Evolutionary conservation across 2,113 vertebrate species (phyloP), one percentile per base, ranked within the genome.

Genomic region (Ammodramus savannarum): DNA sequence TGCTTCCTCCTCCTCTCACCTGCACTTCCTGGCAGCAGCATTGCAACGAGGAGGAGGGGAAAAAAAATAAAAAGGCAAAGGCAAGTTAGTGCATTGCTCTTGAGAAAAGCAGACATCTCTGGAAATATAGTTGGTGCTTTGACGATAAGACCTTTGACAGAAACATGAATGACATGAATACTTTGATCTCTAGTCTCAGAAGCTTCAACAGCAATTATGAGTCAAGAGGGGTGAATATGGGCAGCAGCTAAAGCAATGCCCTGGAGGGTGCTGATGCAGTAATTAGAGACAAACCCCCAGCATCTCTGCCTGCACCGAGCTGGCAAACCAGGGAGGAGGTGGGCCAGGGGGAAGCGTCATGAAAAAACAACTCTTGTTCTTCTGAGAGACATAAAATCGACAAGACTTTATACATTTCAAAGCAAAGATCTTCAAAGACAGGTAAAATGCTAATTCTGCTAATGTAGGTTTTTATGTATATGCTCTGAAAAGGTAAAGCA

Each of bases 371-470:
- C 55, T 54, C 87, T 67, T 80, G 32, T 73, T 78, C 95, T 85
- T 88, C 86, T 66, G 65, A 89, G 93, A 89, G 90, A 94, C 85
- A 71, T 38, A 85, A 93, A 83, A 94, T 83, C 16, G 2, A 92
- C 87, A 67, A 20, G 74, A 95, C 95, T 90, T 92, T 65, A 76
- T 94, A 80, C 91, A 93, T 97, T 98, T 98, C 98, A 97, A 97
- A 97, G 97, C 79, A 49, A 83, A 85, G 21, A 85, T 93, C 97
- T 98, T 98, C 97, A 98, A 98, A 98, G 98, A 90, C 94, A 93
- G 95, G 93, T 74, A 95, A 91, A 96, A 97, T 85, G 89, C 94
- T 97, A 96, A 95, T 96, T 97, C 80, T 89, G 83, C 92, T 97
- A 84, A 97, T 97, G 96, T 94, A 96, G 97, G 96, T 91, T 96